phyloP scores from a whole-genome alignment of 2,888 invertebrate genomes.

The Poecilus cupreus region DNA sequence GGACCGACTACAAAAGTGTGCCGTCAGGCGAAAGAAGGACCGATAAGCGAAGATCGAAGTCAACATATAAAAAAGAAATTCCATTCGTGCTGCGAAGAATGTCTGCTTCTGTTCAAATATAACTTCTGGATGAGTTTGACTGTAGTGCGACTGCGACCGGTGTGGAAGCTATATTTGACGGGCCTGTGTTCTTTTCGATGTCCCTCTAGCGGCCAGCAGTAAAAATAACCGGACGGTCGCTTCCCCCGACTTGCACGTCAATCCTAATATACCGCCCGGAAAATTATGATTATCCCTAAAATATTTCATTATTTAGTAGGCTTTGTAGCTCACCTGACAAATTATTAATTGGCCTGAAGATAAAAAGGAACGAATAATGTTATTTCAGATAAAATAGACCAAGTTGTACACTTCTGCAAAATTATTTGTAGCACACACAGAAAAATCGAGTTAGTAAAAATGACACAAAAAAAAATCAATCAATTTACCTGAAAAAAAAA shows the following conservation, averaged over 20 bases:
- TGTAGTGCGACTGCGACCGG: background rate
- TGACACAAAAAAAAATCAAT: no score
- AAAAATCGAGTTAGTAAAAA: no score
- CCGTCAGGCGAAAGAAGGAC: conserved; percentile 28
- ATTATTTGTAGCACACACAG: no score
- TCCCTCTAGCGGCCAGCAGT: background rate
- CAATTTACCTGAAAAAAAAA: no score
- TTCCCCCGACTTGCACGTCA: background rate
- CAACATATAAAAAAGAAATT: conserved; percentile 56
- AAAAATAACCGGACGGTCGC: conserved; percentile 23
- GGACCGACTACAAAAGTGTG: conserved; percentile 33
- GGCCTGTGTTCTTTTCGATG: background rate
- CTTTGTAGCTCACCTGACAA: background rate
- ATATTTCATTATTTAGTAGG: conserved; percentile 30
- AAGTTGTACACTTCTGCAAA: no score
- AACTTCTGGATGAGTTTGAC: conserved; percentile 31
- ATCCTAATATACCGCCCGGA: conserved; percentile 22
- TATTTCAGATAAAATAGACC: no score
- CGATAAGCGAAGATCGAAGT: conserved; percentile 52
- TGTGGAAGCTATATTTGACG: conserved; percentile 4
- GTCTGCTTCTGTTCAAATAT: conserved; percentile 48
- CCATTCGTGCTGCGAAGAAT: conserved; percentile 32
- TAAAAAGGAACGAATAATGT: no score
- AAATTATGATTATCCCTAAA: conserved; percentile 3
- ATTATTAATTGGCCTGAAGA: no score